Evolutionary conservation across 2,797 vertebrate genomes (phyloP), one percentile per base, ranked within the genome.

Genomic region (Cyclura pinguis): DNA sequence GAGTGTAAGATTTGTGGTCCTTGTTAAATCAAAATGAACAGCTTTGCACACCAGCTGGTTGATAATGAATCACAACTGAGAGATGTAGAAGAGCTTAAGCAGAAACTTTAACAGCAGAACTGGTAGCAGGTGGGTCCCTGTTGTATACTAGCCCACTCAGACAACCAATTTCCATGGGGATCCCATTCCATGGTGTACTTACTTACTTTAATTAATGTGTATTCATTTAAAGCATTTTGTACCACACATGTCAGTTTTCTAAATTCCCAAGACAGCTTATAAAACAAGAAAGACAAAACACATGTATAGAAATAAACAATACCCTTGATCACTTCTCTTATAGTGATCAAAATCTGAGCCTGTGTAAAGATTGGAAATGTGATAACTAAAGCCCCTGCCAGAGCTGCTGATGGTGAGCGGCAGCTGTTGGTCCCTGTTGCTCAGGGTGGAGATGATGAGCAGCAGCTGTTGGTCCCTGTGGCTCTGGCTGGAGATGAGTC

Each of bases 1-100:
- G 47, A 67, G 22, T 86, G 57, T 67, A 89, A 81, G 50, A 89
- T 89, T 86, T 88, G 72, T 74, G 55, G 14, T 42, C 69, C 55
- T 89, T 89, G 69, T 81, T 91, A 82, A 64, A 90, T n/a, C 3
- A 50, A 64, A 89, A 52, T 67, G 77, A 91, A 89, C 12, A 64
- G 57, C 52, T 57, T 32, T 67, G 57, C 69, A 91, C 14, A 35
- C 35, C 77, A 91, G 87, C 69, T 86, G 88, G 59, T 42, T 77
- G 9, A n/a, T 42, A 73, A 80, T 85, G 47, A 87, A 85, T 90
- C 50, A 87, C 50, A 84, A 80, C 14, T n/a, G 78, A 77, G 32
- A 72, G 32, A 38, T n/a, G n/a, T 55, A 29, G 69, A 35, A 32
- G 35, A 89, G 7, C 2, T 18, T 35, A 80, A 14, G 4, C 29